These are phyloP conservation scores for Triplophysa rosa DNA, from an alignment of 2,113 vertebrate species.

Conservation along the genomic window DNA sequence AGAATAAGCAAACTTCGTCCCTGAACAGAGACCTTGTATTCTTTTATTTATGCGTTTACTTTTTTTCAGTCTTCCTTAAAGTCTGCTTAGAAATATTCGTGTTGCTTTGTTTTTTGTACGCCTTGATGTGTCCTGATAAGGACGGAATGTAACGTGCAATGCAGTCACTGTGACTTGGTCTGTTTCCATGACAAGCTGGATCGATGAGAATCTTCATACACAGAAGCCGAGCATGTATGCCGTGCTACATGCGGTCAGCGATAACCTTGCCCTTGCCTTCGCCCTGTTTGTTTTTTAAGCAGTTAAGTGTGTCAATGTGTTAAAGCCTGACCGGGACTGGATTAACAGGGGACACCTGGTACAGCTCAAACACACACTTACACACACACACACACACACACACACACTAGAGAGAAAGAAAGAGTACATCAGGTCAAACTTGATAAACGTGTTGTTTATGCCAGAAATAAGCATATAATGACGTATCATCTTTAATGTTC, in stretches of 20 bases:
- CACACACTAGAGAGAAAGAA: slow-evolving; percentile 14
- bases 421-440: background rate
- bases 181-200: background rate
- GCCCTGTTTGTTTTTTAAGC: slow-evolving; percentile 18
- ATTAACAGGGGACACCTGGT: slow-evolving; percentile 34
- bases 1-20: background rate
- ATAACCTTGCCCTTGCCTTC: slow-evolving; percentile 10
- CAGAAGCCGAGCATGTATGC: background rate
- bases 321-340: slow-evolving; percentile 13
- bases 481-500: no score
- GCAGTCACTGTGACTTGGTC: background rate
- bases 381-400: slow-evolving; percentile 15
- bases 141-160: background rate
- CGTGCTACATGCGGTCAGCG: background rate
- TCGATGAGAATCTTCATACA: background rate
- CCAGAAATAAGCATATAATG: no score
- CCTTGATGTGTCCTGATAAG: background rate
- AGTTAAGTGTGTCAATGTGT: slow-evolving; percentile 36
- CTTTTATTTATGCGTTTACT: background rate
- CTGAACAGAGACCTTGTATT: background rate
- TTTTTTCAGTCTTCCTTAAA: background rate
- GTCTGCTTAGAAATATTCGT: background rate
- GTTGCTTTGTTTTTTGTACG: background rate
- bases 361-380: slow-evolving; percentile 13
- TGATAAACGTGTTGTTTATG: background rate